A percentile compares a stretch with the other conserved stretches of the same genome.
Conservation (phyloP, 1,140 invertebrate species). For the Arion vulgaris region DNA sequence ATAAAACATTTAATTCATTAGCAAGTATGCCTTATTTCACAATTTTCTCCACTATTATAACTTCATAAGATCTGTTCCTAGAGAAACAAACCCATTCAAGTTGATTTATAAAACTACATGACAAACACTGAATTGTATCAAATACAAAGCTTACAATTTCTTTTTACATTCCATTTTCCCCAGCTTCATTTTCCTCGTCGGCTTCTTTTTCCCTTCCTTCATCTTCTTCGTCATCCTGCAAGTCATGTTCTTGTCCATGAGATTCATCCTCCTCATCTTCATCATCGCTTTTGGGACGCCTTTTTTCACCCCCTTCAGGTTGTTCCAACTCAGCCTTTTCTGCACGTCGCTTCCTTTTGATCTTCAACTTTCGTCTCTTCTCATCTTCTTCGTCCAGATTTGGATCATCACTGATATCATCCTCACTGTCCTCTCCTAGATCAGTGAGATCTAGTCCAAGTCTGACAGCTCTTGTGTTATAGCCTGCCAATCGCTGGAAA, state of each 20-base stretch:
- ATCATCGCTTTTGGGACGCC: background rate
- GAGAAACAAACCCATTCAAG: no score
- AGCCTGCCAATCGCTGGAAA: constrained; percentile 15
- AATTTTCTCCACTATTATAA: no score
- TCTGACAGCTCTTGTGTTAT: constrained; percentile 26
- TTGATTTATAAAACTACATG: no score
- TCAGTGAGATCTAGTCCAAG: background rate
- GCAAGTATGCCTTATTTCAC: no score
- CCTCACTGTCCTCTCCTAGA: constrained; percentile 28
- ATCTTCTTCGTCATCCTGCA: background rate
- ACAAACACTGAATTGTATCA: no score
- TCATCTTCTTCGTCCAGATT: constrained; percentile 23
- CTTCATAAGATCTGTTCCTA: no score
- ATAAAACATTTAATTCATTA: no score
- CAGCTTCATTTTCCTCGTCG: background rate
- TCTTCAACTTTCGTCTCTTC: constrained; percentile 22
- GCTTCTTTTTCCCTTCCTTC: background rate
- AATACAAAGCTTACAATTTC: no score
- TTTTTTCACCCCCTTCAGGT: background rate
- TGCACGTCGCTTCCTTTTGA: constrained; percentile 30
- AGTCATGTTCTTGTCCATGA: background rate
- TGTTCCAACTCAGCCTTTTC: background rate
- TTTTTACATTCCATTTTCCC: background rate
- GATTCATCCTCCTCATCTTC: background rate
- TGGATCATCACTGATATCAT: constrained; percentile 37